A percentile compares a stretch with the other conserved stretches of the same genome.
Conservation (phyloP, 64 coral and sea anemone species). For the Hydrozoanthus tunicans region DNA sequence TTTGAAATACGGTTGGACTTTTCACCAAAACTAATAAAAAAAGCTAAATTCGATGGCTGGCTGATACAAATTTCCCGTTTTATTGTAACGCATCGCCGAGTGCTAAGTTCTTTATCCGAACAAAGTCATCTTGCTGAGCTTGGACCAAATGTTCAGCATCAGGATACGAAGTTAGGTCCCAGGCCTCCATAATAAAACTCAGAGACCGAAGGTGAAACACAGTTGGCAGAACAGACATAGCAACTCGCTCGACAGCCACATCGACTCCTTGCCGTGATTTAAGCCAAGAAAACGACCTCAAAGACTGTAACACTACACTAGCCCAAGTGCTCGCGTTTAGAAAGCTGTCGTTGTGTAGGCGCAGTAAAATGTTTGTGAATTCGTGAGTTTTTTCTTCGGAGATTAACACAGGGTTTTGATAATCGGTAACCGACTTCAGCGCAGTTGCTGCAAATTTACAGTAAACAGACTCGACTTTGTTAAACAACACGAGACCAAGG, state of each 20-base stretch:
- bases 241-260: constrained; percentile 23
- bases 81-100: neutral
- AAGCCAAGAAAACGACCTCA: constrained; percentile 5
- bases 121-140: constrained; percentile 20
- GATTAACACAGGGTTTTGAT: constrained; percentile 12
- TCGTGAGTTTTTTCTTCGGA: constrained; percentile 1
- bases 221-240: constrained; percentile 12
- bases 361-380: constrained; percentile 3
- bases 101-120: neutral
- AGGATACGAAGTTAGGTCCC: constrained; percentile 24
- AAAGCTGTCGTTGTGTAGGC: constrained; percentile 18
- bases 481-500: constrained; percentile 17
- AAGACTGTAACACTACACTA: constrained; percentile 29
- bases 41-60: neutral
- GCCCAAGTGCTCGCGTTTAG: constrained; percentile 49
- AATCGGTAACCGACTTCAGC: neutral
- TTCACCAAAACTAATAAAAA: neutral
- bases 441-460: constrained; percentile 1
- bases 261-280: neutral
- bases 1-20: too few relatives aligned
- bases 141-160: constrained; percentile 37
- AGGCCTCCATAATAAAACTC: constrained; percentile 47
- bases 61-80: neutral
- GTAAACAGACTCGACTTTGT: constrained; percentile 12
- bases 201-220: constrained; percentile 53